Percentiles rank a stretch among this genome's conserved stretches.
Conservation (phyloP, 2,113 vertebrate genomes). For the Prunella himalayana region DNA sequence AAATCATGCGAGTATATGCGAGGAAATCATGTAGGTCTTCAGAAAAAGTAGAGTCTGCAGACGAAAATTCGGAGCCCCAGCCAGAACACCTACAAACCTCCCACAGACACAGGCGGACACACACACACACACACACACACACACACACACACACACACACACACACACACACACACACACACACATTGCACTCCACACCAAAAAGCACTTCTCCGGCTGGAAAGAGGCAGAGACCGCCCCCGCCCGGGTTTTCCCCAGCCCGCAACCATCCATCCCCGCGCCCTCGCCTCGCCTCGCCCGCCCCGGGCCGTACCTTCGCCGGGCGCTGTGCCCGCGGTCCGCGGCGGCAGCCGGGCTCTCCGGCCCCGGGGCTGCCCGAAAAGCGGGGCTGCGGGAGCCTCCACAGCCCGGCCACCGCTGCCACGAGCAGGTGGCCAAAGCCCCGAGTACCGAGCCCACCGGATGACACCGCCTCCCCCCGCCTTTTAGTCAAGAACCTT, state of each 20-base stretch:
- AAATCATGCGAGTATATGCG: too few species aligned
- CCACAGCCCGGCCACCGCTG: not conserved
- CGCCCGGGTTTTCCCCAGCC: not conserved
- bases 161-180: too few species aligned
- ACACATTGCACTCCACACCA: not conserved
- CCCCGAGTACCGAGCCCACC: slow-evolving; percentile 30
- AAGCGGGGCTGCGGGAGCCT: not conserved
- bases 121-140: not conserved
- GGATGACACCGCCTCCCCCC: slow-evolving; percentile 38
- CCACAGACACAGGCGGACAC: not conserved
- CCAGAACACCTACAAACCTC: not conserved
- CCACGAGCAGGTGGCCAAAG: slow-evolving; percentile 73
- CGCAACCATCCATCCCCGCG: not conserved
- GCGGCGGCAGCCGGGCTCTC: not conserved
- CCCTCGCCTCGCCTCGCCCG: not conserved
- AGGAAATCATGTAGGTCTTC: not conserved
- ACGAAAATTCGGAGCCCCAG: not conserved
- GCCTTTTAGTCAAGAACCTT: slow-evolving; percentile 63
- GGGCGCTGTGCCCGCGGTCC: not conserved
- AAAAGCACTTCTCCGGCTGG: not conserved
- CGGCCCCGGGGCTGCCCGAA: not conserved
- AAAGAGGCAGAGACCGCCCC: not conserved
- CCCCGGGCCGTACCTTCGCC: not conserved
- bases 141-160: not conserved
- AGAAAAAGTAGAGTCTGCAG: not conserved